A percentile compares a stretch with the other conserved stretches of the same genome.
phyloP scores from a whole-genome alignment of 1,140 invertebrate species.

The Hylyphantes graminicola region DNA sequence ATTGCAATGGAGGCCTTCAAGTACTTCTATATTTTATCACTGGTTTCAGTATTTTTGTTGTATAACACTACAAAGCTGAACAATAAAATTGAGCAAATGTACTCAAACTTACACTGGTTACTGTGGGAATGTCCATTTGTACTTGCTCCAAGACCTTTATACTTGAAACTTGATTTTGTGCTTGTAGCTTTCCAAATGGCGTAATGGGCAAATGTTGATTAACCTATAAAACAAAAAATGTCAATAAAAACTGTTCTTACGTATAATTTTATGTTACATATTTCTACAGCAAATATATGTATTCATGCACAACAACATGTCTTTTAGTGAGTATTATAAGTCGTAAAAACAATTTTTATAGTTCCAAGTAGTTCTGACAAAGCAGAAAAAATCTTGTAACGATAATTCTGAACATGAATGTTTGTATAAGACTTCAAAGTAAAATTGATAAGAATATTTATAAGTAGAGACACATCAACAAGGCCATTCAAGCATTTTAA shows the following conservation, averaged over 20 bases:
- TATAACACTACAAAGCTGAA: too few relatives aligned
- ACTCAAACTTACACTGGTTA: too few relatives aligned
- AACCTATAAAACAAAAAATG: constrained; percentile 7
- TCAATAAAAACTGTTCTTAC: neutral
- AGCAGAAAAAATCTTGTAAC: neutral
- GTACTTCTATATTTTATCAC: too few relatives aligned
- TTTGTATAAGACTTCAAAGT: neutral
- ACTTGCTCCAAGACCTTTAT: too few relatives aligned
- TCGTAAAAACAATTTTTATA: neutral
- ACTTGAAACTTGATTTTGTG: constrained; percentile 13
- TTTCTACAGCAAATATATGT: neutral
- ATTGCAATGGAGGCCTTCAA: too few relatives aligned
- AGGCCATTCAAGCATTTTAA: too few relatives aligned
- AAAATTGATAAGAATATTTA: too few relatives aligned
- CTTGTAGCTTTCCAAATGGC: constrained; percentile 40
- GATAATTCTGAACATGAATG: neutral
- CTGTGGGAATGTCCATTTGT: too few relatives aligned
- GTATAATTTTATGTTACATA: neutral
- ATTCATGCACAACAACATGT: neutral
- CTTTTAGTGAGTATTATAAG: neutral
- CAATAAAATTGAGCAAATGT: too few relatives aligned
- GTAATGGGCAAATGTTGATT: constrained; percentile 20
- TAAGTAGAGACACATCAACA: too few relatives aligned
- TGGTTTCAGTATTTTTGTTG: too few relatives aligned
- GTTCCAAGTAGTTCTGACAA: neutral